Percentiles rank a stretch among this genome's conserved stretches.
Evolutionary conservation across 64 coral and sea anemone genomes (phyloP).

Genomic region (Stichodactyla helianthus): DNA sequence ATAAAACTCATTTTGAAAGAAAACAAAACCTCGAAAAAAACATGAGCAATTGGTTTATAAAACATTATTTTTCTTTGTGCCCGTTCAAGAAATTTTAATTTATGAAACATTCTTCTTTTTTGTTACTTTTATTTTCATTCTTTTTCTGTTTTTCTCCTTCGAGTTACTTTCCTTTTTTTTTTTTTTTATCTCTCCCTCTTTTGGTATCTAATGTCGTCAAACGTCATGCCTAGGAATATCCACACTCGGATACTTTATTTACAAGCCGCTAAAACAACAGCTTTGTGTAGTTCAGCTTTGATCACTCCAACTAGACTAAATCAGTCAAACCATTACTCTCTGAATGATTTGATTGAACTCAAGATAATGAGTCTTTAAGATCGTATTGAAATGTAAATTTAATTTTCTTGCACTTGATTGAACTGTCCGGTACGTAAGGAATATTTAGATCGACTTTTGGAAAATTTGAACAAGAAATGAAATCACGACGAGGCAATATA

Average conservation of each 20-base stretch:
- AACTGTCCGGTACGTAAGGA: conserved; percentile 65
- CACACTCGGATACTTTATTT: not conserved
- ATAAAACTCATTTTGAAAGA: not conserved
- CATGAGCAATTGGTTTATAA: conserved; percentile 6
- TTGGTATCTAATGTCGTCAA: too few species aligned
- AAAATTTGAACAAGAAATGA: conserved; percentile 23
- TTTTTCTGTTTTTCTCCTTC: not conserved
- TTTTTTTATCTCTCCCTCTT: too few species aligned
- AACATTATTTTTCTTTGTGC: not conserved
- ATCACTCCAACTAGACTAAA: conserved; percentile 54
- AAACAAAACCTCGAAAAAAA: not conserved
- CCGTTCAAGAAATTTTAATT: not conserved
- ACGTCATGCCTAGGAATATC: not conserved
- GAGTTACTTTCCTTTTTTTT: too few species aligned
- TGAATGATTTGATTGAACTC: conserved; percentile 63
- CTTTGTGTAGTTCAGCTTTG: conserved; percentile 32
- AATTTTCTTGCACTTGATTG: conserved; percentile 71
- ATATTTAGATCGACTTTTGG: conserved; percentile 66
- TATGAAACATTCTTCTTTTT: not conserved
- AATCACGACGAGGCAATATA: not conserved
- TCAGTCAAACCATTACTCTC: conserved; percentile 59
- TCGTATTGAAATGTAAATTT: conserved; percentile 88
- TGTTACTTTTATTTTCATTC: not conserved
- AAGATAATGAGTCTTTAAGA: conserved; percentile 68
- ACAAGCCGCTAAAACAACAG: conserved; percentile 40